Conservation (phyloP, 2,113 vertebrate genomes). For the Hyla sarda region DNA sequence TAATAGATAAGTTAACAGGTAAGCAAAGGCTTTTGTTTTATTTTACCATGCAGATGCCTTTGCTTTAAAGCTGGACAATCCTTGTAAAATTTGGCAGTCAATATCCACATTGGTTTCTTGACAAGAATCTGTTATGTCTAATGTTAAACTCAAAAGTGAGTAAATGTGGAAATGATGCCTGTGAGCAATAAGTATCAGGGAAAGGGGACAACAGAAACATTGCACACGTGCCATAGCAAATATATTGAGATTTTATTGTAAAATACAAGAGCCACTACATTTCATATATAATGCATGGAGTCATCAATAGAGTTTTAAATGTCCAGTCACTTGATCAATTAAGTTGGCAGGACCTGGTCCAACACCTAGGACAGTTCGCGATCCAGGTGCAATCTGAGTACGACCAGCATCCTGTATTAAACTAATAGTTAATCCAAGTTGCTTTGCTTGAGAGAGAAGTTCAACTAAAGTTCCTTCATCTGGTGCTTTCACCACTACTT, state of each 20-base stretch:
- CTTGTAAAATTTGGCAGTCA: no score
- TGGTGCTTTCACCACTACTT: conserved; percentile 90
- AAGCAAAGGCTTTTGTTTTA: no score
- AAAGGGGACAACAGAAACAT: no score
- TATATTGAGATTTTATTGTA: background rate
- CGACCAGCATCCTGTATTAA: conserved; percentile 95
- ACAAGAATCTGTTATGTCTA: no score
- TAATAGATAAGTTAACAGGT: no score
- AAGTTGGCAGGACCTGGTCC: conserved; percentile 88
- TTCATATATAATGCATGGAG: conserved; percentile 9
- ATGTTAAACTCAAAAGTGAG: no score
- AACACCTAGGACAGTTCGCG: conserved; percentile 89
- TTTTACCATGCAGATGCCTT: no score
- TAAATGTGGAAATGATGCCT: no score
- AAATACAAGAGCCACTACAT: background rate
- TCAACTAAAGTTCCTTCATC: conserved; percentile 84
- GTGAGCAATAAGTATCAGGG: no score
- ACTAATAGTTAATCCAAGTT: conserved; percentile 85
- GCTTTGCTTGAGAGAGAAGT: conserved; percentile 82
- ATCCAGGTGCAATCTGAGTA: conserved; percentile 93
- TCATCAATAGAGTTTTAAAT: conserved; percentile 88
- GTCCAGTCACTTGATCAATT: conserved; percentile 89
- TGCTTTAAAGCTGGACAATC: no score
- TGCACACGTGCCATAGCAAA: background rate
- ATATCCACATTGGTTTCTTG: no score